A percentile compares a stretch with the other conserved stretches of the same genome.
Evolutionary conservation across 1,140 invertebrate genomes (phyloP).

Genomic region (Aporrectodea caliginosa): DNA sequence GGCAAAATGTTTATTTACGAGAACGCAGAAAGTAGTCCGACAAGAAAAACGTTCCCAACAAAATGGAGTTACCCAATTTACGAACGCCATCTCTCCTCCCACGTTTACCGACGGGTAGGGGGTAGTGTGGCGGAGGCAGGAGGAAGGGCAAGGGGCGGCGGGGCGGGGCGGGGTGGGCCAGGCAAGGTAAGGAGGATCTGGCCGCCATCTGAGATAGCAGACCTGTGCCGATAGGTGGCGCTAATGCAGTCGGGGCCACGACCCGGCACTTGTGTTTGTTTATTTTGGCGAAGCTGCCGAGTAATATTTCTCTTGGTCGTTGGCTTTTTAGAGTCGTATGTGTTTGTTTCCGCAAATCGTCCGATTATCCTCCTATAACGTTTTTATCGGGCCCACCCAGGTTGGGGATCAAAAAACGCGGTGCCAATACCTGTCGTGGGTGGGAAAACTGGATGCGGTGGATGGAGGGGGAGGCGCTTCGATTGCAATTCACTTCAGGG

Average conservation of each 20-base stretch:
- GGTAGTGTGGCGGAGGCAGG: background rate
- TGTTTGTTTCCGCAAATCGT: background rate
- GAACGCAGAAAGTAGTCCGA: background rate
- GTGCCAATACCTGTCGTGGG: no score
- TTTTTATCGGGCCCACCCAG: background rate
- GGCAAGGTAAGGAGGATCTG: background rate
- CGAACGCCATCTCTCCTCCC: background rate
- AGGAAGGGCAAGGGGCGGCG: background rate
- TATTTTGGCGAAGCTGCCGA: background rate
- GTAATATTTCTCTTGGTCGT: background rate
- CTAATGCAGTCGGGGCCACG: background rate
- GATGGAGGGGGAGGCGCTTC: no score
- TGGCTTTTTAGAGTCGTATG: background rate
- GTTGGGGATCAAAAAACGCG: background rate
- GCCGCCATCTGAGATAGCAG: background rate
- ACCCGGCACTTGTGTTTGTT: slow-evolving; percentile 1
- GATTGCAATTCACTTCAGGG: no score
- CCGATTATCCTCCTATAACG: background rate
- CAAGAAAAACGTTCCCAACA: background rate
- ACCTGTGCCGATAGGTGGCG: background rate
- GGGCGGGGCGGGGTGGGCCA: no score
- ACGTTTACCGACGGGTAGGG: background rate
- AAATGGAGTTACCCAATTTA: background rate
- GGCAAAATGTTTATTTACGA: background rate
- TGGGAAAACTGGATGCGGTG: no score